A percentile compares a stretch with the other conserved stretches of the same genome.
phyloP scores from a whole-genome alignment of 1,140 invertebrate genomes.

The Papilio machaon region DNA sequence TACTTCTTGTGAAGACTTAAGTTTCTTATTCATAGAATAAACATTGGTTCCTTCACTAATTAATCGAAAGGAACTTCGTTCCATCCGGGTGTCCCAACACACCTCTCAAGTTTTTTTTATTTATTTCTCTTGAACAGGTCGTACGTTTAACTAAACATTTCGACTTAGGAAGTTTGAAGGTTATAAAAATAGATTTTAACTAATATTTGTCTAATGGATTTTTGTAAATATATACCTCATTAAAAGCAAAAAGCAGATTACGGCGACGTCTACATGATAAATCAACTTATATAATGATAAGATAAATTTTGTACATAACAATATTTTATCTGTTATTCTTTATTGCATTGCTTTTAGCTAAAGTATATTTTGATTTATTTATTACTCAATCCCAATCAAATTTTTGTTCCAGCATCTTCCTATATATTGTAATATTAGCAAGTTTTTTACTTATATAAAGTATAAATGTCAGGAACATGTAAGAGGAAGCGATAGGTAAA shows the following conservation, averaged over 20 bases:
- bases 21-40: no score
- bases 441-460: neutral
- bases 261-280: neutral
- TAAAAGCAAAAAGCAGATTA: neutral
- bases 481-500: slow-evolving; percentile 57
- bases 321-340: neutral
- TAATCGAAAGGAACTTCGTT: no score
- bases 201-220: neutral
- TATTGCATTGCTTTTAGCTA: neutral
- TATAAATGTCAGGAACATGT: slow-evolving; percentile 22
- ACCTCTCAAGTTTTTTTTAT: no score
- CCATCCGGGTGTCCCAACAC: no score
- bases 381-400: neutral
- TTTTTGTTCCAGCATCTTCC: no score
- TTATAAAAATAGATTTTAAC: neutral
- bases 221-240: neutral
- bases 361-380: neutral
- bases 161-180: neutral
- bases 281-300: neutral
- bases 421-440: no score
- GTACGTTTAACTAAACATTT: no score
- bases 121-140: no score
- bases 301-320: neutral
- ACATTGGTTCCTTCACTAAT: no score
- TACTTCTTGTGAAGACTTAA: no score